Conservation (phyloP, 2,888 invertebrate species). For the Brenthis daphne region DNA sequence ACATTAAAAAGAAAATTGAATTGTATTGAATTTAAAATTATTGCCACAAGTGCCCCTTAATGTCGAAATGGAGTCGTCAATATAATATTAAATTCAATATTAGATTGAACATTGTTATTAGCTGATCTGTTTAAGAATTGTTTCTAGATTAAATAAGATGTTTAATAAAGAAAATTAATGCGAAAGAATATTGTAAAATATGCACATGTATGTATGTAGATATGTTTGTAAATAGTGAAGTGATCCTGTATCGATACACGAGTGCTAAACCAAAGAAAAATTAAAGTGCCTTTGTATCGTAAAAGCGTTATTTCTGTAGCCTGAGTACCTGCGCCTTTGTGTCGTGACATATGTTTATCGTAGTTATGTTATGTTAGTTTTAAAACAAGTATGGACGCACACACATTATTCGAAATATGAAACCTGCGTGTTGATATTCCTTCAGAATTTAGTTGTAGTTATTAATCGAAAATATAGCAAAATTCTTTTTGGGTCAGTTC, state of each 20-base stretch:
- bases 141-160: conserved; percentile 8
- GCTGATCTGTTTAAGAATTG: conserved; percentile 5
- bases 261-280: conserved; percentile 48
- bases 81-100: not conserved
- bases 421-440: too few species aligned
- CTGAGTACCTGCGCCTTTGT: not conserved
- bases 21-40: too few species aligned
- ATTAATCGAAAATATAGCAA: too few species aligned
- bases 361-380: too few species aligned
- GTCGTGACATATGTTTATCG: not conserved
- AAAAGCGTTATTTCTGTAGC: conserved; percentile 21
- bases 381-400: too few species aligned
- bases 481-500: too few species aligned
- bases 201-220: conserved; percentile 25
- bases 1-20: too few species aligned
- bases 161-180: conserved; percentile 10
- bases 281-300: conserved; percentile 50
- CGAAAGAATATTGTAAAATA: conserved; percentile 17
- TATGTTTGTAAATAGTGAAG: conserved; percentile 28
- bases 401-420: too few species aligned
- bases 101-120: not conserved
- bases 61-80: too few species aligned
- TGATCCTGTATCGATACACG: conserved; percentile 31
- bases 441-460: too few species aligned
- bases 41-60: too few species aligned